These are phyloP conservation scores for Drosophila macrospina DNA, from an alignment of 2,888 invertebrate genomes.

Conservation along the genomic window DNA sequence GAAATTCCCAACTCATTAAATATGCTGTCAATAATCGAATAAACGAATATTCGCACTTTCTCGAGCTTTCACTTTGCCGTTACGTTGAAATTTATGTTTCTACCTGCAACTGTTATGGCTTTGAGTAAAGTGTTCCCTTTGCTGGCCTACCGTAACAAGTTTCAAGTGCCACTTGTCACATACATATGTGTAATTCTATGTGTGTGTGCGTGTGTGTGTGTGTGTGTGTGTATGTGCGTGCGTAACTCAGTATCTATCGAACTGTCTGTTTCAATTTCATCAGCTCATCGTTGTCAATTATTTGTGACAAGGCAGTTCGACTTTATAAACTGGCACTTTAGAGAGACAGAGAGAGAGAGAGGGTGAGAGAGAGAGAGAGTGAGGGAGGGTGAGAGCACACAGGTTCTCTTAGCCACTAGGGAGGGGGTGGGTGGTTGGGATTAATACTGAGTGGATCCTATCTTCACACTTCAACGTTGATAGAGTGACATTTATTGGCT, in stretches of 20 bases:
- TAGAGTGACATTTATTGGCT: conserved; percentile 76
- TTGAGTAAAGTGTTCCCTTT: conserved; percentile 1
- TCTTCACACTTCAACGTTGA: conserved; percentile 67
- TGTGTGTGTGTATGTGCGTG: not conserved
- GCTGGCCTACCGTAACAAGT: not conserved
- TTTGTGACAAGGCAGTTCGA: conserved; percentile 69
- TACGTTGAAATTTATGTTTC: not conserved
- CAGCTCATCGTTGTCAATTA: conserved; percentile 73
- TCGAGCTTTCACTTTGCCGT: not conserved
- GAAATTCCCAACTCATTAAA: not conserved
- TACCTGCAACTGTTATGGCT: conserved; percentile 1
- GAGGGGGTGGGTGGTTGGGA: conserved; percentile 16
- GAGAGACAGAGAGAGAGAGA: conserved; percentile 28
- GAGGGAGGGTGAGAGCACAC: conserved; percentile 14
- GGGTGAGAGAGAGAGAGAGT: conserved; percentile 31
- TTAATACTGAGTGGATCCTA: conserved; percentile 35
- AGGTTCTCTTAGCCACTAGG: conserved; percentile 9
- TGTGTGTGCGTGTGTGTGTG: not conserved
- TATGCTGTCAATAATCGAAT: not conserved
- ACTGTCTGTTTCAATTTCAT: conserved; percentile 64
- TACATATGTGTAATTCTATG: not conserved
- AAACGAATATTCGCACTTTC: not conserved
- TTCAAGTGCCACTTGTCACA: conserved; percentile 6
- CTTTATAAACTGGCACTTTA: conserved; percentile 73
- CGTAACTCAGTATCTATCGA: conserved; percentile 16